Base-by-base conservation (phyloP, 2,888 invertebrate species). In the Lasioglossum zephyrum region DNA sequence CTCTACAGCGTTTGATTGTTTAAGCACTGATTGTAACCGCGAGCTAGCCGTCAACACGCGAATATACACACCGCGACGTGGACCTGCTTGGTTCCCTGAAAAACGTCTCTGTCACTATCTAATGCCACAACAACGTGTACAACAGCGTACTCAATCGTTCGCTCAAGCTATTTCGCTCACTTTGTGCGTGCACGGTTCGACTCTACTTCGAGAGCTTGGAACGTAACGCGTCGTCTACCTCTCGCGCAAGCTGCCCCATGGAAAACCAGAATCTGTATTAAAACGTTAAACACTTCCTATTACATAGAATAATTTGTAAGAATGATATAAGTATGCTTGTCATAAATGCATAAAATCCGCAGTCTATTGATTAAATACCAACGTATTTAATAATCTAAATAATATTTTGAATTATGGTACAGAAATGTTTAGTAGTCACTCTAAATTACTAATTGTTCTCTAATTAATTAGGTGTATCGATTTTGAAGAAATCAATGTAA, bases 21-120 rank as follows among this genome's bases (percentile, higher is more conserved):
- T 83, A 85, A 88, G 87, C 84, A 91, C 86, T 79, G 76, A 83
- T 85, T 87, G 85, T 73, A 89, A 75, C 80, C 80, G 79, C 77
- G 39, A 73, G 79, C 77, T 82, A 81, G 81, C 63, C 31, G 74
- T 77, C 60, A 76, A 76, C 69, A n/a, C 22, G 31, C 76, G 79
- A 18, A 8, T 39, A 66, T 73, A 44, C 39, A 31, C 63, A 78
- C 39, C 22, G 78, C 63, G 36, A 74, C 60, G 53, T 39, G 73
- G 47, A 83, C 47, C 77, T 77, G 63, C 49, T 75, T 83, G 73
- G 83, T 57, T 84, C 85, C 84, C 85, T 79, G 84, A 85, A 85
- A 84, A 84, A 75, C 84, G 26, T 63, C 63, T 72, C 85, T 75
- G 74, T 85, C 79, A 79, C 79, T 44, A 79, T 85, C 84, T 75